A percentile compares a stretch with the other conserved stretches of the same genome.
These are phyloP conservation scores for Oedothorax gibbosus DNA, from an alignment of 1,140 invertebrate species.

Conservation along the genomic window DNA sequence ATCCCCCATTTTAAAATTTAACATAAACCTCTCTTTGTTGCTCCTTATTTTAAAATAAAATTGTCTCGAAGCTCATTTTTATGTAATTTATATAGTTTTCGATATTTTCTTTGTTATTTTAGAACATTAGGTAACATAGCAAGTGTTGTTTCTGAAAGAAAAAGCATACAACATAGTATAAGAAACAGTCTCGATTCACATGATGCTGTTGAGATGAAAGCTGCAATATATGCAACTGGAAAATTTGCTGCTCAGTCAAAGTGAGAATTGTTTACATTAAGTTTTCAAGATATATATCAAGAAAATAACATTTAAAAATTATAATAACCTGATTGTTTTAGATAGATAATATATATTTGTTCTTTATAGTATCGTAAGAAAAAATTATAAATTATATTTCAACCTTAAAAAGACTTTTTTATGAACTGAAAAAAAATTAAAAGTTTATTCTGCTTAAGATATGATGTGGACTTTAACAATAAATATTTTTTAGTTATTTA, in stretches of 20 bases:
- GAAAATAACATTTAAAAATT: too few relatives aligned
- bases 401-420: too few relatives aligned
- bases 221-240: conserved; percentile 93
- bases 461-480: too few relatives aligned
- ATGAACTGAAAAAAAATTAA: too few relatives aligned
- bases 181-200: conserved; percentile 91
- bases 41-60: too few relatives aligned
- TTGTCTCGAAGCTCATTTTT: too few relatives aligned
- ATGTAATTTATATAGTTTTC: background rate
- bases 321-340: background rate
- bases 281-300: background rate
- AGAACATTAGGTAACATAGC: conserved; percentile 90
- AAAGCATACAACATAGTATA: conserved; percentile 95
- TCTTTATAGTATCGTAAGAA: background rate
- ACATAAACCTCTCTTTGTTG: too few relatives aligned
- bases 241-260: conserved; percentile 92
- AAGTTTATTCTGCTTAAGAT: too few relatives aligned
- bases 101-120: conserved; percentile 33
- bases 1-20: too few relatives aligned
- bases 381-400: background rate
- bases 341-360: background rate
- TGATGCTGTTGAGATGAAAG: conserved; percentile 94
- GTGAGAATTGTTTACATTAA: conserved; percentile 69
- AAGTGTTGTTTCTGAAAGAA: conserved; percentile 90
- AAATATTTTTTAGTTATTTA: too few relatives aligned